phyloP scores from a whole-genome alignment of 1,140 invertebrate genomes.

The Euwallacea fornicatus region DNA sequence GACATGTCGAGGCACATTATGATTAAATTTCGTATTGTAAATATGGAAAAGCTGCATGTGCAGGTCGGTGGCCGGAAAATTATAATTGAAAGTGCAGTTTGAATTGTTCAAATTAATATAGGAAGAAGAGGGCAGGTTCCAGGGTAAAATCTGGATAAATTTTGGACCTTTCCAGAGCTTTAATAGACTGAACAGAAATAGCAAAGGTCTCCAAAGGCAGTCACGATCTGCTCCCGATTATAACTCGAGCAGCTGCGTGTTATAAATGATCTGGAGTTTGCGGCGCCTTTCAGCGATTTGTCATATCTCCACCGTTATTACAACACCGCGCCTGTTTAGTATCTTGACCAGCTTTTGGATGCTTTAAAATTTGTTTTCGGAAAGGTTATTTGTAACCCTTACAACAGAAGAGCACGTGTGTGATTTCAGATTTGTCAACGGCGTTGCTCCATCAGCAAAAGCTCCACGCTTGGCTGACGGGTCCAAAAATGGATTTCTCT shows the following conservation, averaged over 20 bases:
- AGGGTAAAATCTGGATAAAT: too few relatives aligned
- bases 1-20: too few relatives aligned
- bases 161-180: neutral
- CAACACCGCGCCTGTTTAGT: slow-evolving; percentile 40
- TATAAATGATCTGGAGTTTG: slow-evolving; percentile 55
- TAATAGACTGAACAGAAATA: slow-evolving; percentile 33
- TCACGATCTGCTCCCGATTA: slow-evolving; percentile 44
- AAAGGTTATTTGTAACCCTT: slow-evolving; percentile 18
- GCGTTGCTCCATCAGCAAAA: too few relatives aligned
- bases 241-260: slow-evolving; percentile 47
- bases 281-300: slow-evolving; percentile 53
- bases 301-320: slow-evolving; percentile 54
- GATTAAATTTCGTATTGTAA: too few relatives aligned
- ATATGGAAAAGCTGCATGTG: too few relatives aligned
- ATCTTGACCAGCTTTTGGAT: slow-evolving; percentile 26
- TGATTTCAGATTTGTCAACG: too few relatives aligned
- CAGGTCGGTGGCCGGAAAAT: too few relatives aligned
- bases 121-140: too few relatives aligned
- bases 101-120: too few relatives aligned
- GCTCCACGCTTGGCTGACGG: too few relatives aligned
- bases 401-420: neutral
- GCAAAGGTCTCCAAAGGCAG: slow-evolving; percentile 33
- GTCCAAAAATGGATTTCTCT: too few relatives aligned
- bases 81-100: too few relatives aligned
- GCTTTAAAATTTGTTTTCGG: slow-evolving; percentile 21